phyloP scores from a whole-genome alignment of 1,140 invertebrate genomes.

The Cydia pomonella region DNA sequence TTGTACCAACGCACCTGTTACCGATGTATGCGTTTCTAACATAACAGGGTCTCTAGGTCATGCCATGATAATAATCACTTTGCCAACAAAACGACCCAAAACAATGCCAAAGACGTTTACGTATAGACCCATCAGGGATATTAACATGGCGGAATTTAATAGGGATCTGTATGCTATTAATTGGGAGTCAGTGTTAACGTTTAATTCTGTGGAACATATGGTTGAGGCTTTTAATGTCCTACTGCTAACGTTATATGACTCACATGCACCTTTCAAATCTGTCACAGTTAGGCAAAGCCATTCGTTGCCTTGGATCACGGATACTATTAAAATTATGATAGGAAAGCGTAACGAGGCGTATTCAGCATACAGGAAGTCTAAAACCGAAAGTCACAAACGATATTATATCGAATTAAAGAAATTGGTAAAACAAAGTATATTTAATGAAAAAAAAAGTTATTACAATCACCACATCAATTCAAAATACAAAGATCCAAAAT shows the following conservation, averaged over 20 bases:
- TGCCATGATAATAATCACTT: slow-evolving; percentile 4
- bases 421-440: too few relatives aligned
- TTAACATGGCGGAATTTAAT: slow-evolving; percentile 28
- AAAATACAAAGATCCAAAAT: too few relatives aligned
- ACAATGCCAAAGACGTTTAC: background rate
- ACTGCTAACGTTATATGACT: slow-evolving; percentile 15
- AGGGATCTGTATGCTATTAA: slow-evolving; percentile 2
- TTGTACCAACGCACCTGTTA: slow-evolving; percentile 15
- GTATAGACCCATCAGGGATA: background rate
- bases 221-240: background rate
- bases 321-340: slow-evolving; percentile 35
- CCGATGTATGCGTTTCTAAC: background rate
- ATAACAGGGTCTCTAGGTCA: slow-evolving; percentile 5
- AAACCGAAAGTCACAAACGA: too few relatives aligned
- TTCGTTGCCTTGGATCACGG: slow-evolving; percentile 29
- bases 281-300: background rate
- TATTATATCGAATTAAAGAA: too few relatives aligned
- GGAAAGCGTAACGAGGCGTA: slow-evolving; percentile 1
- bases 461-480: too few relatives aligned
- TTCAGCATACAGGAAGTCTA: background rate
- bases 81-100: slow-evolving; percentile 16
- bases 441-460: too few relatives aligned
- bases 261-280: slow-evolving; percentile 35
- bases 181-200: slow-evolving; percentile 12
- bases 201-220: background rate